Evolutionary conservation across 2,797 vertebrate genomes (phyloP).

Genomic region (Mormyrops attenuatus): DNA sequence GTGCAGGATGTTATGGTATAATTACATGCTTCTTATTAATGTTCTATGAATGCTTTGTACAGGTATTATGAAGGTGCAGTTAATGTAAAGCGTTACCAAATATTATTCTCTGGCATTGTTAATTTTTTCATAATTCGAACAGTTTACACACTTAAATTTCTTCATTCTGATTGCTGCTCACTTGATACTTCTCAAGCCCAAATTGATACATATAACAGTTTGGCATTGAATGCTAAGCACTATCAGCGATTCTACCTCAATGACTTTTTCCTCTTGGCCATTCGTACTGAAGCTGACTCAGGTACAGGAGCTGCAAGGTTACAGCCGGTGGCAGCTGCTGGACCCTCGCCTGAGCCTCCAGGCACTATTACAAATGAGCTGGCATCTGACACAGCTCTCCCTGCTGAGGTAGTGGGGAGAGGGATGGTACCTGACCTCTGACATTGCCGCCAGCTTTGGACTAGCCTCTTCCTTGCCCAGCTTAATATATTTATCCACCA

Average conservation of each 20-base stretch:
- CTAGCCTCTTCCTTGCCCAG: background rate
- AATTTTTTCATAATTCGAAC: background rate
- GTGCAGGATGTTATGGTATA: background rate
- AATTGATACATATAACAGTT: background rate
- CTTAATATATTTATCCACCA: background rate
- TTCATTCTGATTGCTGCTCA: background rate
- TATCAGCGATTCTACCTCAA: background rate
- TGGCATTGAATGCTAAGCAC: background rate
- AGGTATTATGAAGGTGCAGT: background rate
- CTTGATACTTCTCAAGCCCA: background rate
- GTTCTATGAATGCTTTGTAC: background rate
- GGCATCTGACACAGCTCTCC: background rate
- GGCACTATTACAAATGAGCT: background rate
- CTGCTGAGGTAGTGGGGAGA: background rate
- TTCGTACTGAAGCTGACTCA: background rate
- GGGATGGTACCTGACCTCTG: background rate
- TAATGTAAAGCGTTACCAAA: background rate
- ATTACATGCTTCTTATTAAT: background rate
- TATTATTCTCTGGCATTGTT: background rate
- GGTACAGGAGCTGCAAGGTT: background rate
- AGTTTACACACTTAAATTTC: background rate
- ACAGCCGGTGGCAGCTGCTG: background rate
- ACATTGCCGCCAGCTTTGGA: background rate
- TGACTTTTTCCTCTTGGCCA: background rate
- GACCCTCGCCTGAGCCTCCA: background rate